These are phyloP conservation scores for Strix uralensis DNA, from an alignment of 2,113 vertebrate species.

Conservation along the genomic window DNA sequence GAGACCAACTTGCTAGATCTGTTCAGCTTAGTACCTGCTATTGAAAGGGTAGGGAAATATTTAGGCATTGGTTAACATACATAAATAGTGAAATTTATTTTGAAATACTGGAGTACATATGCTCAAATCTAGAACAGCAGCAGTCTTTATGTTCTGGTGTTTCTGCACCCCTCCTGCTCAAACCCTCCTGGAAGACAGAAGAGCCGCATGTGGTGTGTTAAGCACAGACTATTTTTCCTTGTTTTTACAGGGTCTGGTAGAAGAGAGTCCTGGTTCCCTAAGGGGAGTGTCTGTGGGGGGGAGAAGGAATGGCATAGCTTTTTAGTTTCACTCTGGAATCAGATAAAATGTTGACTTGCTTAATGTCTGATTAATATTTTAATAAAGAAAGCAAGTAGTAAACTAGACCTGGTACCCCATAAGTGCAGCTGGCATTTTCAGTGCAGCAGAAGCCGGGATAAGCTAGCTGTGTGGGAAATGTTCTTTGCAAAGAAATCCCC, in stretches of 20 bases:
- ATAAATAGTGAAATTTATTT: not conserved
- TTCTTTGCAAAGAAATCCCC: not conserved
- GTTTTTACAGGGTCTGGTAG: not conserved
- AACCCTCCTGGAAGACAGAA: not conserved
- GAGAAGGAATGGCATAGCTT: not conserved
- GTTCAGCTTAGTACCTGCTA: not conserved
- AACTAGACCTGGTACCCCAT: not conserved
- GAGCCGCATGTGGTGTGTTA: not conserved
- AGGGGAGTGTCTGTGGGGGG: rapidly evolving
- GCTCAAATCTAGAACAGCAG: not conserved
- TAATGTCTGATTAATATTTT: not conserved
- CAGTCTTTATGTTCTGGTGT: not conserved
- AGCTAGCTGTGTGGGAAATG: not conserved
- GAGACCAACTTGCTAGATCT: not conserved
- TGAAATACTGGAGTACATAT: not conserved
- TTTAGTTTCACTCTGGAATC: not conserved
- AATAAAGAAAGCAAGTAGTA: not conserved
- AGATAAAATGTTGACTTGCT: not conserved
- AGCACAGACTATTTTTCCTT: not conserved
- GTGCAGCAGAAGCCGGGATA: not conserved
- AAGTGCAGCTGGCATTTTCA: not conserved
- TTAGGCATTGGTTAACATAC: not conserved
- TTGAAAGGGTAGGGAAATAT: not conserved
- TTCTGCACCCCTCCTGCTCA: not conserved
- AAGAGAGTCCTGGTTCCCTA: not conserved